A percentile compares a stretch with the other conserved stretches of the same genome.
phyloP scores from a whole-genome alignment of 2,797 vertebrate genomes.

The Leucoraja ocellata region DNA sequence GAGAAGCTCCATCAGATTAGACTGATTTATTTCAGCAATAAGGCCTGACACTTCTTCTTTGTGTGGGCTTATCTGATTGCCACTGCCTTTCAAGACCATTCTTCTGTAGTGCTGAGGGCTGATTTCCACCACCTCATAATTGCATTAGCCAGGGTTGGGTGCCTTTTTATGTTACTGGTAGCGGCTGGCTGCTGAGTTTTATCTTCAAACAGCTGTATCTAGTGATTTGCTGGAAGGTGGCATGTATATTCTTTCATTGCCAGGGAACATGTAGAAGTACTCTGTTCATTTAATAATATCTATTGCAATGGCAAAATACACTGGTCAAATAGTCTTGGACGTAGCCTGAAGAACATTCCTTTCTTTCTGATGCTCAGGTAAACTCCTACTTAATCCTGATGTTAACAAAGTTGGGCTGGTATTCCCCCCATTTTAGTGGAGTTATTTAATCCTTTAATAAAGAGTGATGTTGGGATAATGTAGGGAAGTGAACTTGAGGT shows the following conservation, averaged over 20 bases:
- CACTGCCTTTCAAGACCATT: slow-evolving; percentile 36
- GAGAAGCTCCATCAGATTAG: slow-evolving; percentile 37
- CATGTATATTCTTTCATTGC: slow-evolving; percentile 14
- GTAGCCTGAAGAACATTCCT: neutral
- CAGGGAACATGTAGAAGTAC: neutral
- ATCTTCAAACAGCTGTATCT: slow-evolving; percentile 37
- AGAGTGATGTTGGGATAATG: too few relatives aligned
- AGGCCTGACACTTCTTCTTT: slow-evolving; percentile 39
- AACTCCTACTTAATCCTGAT: neutral
- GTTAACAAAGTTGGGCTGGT: neutral
- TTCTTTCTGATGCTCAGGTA: neutral
- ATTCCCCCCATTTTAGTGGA: neutral
- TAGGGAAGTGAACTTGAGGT: too few relatives aligned
- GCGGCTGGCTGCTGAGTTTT: neutral
- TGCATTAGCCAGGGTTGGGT: slow-evolving; percentile 37
- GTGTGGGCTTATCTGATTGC: slow-evolving; percentile 33
- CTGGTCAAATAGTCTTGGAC: neutral
- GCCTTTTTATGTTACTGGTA: slow-evolving; percentile 25
- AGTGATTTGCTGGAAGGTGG: slow-evolving; percentile 32
- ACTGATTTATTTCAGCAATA: slow-evolving; percentile 38
- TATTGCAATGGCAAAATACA: neutral
- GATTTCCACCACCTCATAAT: slow-evolving; percentile 37
- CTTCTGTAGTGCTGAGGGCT: slow-evolving; percentile 38
- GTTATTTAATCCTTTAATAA: neutral
- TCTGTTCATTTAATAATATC: slow-evolving; percentile 24